phyloP scores from a whole-genome alignment of 2,113 vertebrate species.

The Sisor rabdophorus region DNA sequence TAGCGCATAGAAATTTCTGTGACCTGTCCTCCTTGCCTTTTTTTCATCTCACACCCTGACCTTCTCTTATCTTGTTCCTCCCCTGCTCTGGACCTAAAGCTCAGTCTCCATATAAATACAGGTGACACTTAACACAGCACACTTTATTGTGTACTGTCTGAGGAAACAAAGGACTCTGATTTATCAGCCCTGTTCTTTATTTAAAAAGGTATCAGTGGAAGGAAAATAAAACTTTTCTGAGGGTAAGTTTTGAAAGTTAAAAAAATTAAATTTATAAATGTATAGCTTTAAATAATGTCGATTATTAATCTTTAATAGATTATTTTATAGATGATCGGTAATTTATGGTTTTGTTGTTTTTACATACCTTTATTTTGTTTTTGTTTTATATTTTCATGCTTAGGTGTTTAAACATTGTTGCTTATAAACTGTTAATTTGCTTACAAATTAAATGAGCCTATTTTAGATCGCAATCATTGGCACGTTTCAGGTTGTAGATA shows the following conservation, averaged over 20 bases:
- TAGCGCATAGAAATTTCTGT: background rate
- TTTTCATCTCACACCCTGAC: background rate
- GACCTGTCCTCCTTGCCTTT: background rate
- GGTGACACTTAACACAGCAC: conserved; percentile 40
- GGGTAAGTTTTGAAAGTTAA: conserved; percentile 28
- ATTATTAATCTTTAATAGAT: background rate
- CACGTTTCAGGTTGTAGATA: too few species aligned
- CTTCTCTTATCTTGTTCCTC: background rate
- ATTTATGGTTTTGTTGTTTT: background rate
- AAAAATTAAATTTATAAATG: too few species aligned
- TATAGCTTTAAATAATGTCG: background rate
- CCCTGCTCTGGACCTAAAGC: conserved; percentile 30
- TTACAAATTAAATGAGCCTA: too few species aligned
- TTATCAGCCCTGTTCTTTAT: background rate
- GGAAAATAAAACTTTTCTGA: conserved; percentile 5
- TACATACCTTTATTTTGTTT: background rate
- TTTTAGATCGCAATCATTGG: too few species aligned
- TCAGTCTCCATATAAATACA: conserved; percentile 43
- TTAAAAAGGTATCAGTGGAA: background rate
- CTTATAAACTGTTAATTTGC: too few species aligned
- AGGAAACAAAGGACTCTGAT: background rate
- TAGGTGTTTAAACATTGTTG: background rate
- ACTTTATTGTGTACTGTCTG: conserved; percentile 31
- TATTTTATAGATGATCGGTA: too few species aligned
- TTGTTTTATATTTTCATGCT: too few species aligned